Conservation (phyloP, 2,113 vertebrate genomes). For the Cottus gobio region DNA sequence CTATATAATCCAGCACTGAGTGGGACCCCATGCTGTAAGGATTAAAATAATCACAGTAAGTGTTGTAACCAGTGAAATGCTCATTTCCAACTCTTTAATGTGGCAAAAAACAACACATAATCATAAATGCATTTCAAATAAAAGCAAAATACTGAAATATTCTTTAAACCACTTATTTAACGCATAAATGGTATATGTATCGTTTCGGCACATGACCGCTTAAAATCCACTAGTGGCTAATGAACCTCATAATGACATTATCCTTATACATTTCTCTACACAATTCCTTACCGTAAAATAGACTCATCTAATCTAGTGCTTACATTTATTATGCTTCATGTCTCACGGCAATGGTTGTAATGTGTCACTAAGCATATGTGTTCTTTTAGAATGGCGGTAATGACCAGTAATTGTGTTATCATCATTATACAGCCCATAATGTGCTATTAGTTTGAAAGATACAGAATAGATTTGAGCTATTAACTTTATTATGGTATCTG, state of each 20-base stretch:
- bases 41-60: background rate
- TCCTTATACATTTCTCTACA: conserved; percentile 10
- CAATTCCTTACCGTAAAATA: background rate
- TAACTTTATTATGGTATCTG: background rate
- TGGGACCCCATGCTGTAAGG: background rate
- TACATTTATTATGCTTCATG: background rate
- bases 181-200: background rate
- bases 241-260: conserved; percentile 26
- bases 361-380: conserved; percentile 5
- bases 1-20: conserved; percentile 13
- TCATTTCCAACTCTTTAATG: conserved; percentile 4
- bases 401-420: conserved; percentile 2
- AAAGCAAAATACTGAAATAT: background rate
- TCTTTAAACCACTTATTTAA: background rate
- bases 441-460: background rate
- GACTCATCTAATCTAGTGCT: background rate
- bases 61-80: conserved; percentile 13
- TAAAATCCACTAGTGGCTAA: conserved; percentile 5
- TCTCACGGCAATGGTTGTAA: background rate
- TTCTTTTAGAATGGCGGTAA: conserved; percentile 8
- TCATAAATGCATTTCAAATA: background rate
- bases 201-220: background rate
- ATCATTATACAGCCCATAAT: conserved; percentile 23
- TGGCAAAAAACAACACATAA: background rate
- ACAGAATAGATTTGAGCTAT: background rate